These are phyloP conservation scores for Anthrax anthrax DNA, from an alignment of 2,888 invertebrate species.

Conservation along the genomic window DNA sequence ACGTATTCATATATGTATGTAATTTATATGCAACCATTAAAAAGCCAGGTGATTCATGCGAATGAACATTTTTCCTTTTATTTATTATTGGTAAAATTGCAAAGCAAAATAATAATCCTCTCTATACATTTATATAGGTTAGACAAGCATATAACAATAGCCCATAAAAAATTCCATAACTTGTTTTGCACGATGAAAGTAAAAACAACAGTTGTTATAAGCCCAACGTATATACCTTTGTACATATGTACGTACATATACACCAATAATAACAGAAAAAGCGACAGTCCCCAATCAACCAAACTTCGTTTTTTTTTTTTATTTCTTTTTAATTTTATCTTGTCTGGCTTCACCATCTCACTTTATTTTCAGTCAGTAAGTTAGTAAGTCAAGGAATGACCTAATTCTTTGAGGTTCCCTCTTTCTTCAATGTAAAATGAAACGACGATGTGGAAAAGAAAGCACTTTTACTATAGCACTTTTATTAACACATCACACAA, in stretches of 20 bases:
- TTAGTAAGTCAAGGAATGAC: slow-evolving; percentile 5
- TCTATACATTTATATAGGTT: too few species aligned
- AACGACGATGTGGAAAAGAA: slow-evolving; percentile 25
- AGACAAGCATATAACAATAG: too few species aligned
- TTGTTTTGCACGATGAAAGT: background rate
- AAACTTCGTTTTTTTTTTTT: background rate
- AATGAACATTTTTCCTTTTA: too few species aligned
- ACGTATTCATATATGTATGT: too few species aligned
- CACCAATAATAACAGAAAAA: background rate
- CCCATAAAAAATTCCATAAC: background rate
- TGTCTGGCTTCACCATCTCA: background rate
- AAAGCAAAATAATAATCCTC: too few species aligned
- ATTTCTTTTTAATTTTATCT: background rate
- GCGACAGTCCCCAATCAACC: background rate
- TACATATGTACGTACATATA: background rate
- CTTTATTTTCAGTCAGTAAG: background rate
- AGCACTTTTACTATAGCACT: slow-evolving; percentile 21
- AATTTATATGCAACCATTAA: too few species aligned
- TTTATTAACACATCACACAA: background rate
- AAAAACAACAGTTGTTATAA: background rate
- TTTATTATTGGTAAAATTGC: too few species aligned
- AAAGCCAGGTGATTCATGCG: too few species aligned
- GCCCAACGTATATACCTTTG: too few species aligned
- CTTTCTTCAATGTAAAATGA: slow-evolving; percentile 2
- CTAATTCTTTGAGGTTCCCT: slow-evolving; percentile 7